Evolutionary conservation across 2,113 vertebrate genomes (phyloP).

Genomic region (Xiphophorus maculatus): DNA sequence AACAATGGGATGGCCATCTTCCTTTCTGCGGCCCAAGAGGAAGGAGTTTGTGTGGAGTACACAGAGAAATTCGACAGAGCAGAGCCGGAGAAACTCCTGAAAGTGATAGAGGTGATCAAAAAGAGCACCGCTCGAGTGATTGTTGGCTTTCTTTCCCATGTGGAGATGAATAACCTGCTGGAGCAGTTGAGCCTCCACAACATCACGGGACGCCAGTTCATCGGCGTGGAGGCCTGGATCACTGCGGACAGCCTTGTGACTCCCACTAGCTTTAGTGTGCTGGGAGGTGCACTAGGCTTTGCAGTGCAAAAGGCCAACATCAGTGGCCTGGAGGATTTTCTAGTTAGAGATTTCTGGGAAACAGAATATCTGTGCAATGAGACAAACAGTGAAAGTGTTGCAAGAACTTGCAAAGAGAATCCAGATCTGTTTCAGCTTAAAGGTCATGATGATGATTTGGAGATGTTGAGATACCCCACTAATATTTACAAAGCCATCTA

Average conservation of each 20-base stretch:
- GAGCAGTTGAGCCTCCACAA: constrained; percentile 72
- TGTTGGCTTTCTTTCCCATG: constrained; percentile 72
- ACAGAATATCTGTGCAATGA: constrained; percentile 51
- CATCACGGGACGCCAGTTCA: constrained; percentile 75
- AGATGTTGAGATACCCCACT: constrained; percentile 68
- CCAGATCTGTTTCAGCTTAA: constrained; percentile 51
- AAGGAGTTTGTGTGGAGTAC: constrained; percentile 79
- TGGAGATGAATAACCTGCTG: constrained; percentile 76
- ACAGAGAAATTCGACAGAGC: constrained; percentile 70
- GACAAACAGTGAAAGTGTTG: background rate
- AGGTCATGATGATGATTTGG: constrained; percentile 67
- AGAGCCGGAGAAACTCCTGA: constrained; percentile 67
- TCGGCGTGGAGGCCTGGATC: constrained; percentile 81
- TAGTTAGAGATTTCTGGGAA: constrained; percentile 71
- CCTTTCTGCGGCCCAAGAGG: constrained; percentile 63
- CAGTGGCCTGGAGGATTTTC: constrained; percentile 66
- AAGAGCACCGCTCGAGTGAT: constrained; percentile 73
- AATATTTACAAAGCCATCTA: constrained; percentile 80
- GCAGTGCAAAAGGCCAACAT: constrained; percentile 73
- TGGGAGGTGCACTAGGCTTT: constrained; percentile 77
- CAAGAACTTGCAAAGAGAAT: constrained; percentile 54
- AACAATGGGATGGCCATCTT: constrained; percentile 80
- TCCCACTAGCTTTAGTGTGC: constrained; percentile 64
- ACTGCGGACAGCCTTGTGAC: constrained; percentile 71
- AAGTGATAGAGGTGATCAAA: constrained; percentile 73